Evolutionary conservation across 2,888 invertebrate genomes (phyloP).

Genomic region (Cynaeus angustus): DNA sequence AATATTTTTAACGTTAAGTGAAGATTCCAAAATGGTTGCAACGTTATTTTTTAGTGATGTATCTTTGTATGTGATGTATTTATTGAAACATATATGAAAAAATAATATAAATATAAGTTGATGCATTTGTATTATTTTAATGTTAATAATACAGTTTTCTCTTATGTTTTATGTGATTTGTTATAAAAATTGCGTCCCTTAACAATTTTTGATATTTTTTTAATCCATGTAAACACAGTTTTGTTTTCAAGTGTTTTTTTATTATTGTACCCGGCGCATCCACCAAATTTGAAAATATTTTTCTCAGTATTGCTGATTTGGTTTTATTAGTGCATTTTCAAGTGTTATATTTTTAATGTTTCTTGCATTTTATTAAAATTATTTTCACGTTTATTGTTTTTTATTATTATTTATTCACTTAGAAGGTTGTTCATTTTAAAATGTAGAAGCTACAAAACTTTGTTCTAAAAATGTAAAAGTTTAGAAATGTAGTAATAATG

Average conservation of each 20-base stretch:
- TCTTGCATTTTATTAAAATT: too few relatives aligned
- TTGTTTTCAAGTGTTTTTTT: constrained; percentile 1
- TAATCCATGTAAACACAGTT: constrained; percentile 21
- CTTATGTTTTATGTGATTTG: constrained; percentile 40
- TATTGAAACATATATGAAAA: constrained; percentile 61
- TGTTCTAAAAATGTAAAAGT: too few relatives aligned
- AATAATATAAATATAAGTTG: constrained; percentile 60
- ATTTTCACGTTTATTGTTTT: too few relatives aligned
- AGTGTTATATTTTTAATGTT: too few relatives aligned
- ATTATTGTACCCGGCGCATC: constrained; percentile 2
- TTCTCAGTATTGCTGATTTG: too few relatives aligned
- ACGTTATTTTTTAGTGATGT: constrained; percentile 58
- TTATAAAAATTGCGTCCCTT: constrained; percentile 17
- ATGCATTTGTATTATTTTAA: constrained; percentile 58
- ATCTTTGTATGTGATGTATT: constrained; percentile 67
- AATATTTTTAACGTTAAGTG: constrained; percentile 24
- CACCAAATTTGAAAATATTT: background rate
- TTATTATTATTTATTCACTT: too few relatives aligned
- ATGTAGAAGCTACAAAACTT: too few relatives aligned
- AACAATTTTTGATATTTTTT: constrained; percentile 28
- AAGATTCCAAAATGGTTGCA: constrained; percentile 58
- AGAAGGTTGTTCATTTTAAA: too few relatives aligned
- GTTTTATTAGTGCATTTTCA: too few relatives aligned
- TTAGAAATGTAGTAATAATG: too few relatives aligned
- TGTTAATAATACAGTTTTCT: constrained; percentile 50